Conservation (phyloP, 2,113 vertebrate genomes). For the Clinocottus analis region DNA sequence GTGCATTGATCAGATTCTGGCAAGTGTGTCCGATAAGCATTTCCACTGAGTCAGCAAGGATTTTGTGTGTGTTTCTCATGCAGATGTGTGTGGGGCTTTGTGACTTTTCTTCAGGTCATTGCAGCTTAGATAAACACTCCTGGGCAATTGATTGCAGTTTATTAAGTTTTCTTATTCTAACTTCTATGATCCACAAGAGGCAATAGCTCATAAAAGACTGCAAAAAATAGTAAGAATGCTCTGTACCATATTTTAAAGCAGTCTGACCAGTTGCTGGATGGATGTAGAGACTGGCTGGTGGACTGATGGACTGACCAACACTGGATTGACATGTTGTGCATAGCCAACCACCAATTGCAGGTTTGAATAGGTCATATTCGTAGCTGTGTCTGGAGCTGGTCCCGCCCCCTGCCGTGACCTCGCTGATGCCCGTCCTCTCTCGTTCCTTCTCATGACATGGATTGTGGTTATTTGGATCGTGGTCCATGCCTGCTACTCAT, state of each 20-base stretch:
- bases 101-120: constrained; percentile 7
- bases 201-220: neutral
- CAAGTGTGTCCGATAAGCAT: constrained; percentile 47
- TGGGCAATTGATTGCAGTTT: constrained; percentile 29
- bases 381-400: too few species aligned
- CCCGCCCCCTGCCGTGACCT: too few species aligned
- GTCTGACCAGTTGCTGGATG: neutral
- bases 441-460: too few species aligned
- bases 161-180: constrained; percentile 8
- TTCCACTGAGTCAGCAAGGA: constrained; percentile 52
- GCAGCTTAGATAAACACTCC: constrained; percentile 27
- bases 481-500: too few species aligned
- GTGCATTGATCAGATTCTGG: constrained; percentile 68
- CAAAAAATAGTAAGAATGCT: neutral
- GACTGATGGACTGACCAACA: neutral
- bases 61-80: neutral
- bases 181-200: neutral
- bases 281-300: neutral
- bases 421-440: too few species aligned
- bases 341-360: neutral
- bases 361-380: neutral
- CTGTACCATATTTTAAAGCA: neutral
- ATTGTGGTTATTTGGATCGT: too few species aligned
- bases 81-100: neutral
- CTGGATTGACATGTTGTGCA: neutral